Evolutionary conservation across 2,888 invertebrate species (phyloP).

Genomic region (Zhuqinia jingwanae): DNA sequence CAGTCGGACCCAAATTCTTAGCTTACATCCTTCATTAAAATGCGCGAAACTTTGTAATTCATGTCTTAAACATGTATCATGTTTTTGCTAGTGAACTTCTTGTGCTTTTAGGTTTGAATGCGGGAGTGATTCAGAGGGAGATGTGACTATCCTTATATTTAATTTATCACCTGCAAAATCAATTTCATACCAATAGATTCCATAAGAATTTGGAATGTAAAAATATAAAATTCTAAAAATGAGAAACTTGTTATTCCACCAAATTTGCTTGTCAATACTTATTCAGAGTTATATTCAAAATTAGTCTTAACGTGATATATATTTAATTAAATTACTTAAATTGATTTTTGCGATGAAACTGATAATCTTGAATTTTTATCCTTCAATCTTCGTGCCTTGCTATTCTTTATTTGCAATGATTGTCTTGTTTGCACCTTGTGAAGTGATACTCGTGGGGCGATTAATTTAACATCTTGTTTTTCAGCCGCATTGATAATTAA

Average conservation of each 20-base stretch:
- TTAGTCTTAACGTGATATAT: conserved; percentile 15
- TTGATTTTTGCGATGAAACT: background rate
- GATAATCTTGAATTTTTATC: too few species aligned
- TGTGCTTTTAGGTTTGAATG: conserved; percentile 45
- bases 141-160: conserved; percentile 69
- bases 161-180: conserved; percentile 52
- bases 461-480: background rate
- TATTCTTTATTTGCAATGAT: background rate
- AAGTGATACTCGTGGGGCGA: conserved; percentile 38
- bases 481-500: conserved; percentile 6
- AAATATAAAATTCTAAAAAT: conserved; percentile 54
- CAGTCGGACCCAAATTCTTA: too few species aligned
- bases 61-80: conserved; percentile 58
- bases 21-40: conserved; percentile 53
- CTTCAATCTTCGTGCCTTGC: background rate
- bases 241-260: conserved; percentile 30
- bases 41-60: conserved; percentile 61
- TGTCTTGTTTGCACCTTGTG: background rate
- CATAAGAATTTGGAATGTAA: conserved; percentile 63
- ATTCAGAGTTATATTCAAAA: conserved; percentile 49
- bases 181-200: conserved; percentile 49
- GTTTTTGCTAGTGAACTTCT: conserved; percentile 69
- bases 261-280: background rate
- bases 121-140: conserved; percentile 62
- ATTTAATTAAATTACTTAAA: background rate